phyloP scores from a whole-genome alignment of 2,888 invertebrate genomes.

The Mesochorus sp. region DNA sequence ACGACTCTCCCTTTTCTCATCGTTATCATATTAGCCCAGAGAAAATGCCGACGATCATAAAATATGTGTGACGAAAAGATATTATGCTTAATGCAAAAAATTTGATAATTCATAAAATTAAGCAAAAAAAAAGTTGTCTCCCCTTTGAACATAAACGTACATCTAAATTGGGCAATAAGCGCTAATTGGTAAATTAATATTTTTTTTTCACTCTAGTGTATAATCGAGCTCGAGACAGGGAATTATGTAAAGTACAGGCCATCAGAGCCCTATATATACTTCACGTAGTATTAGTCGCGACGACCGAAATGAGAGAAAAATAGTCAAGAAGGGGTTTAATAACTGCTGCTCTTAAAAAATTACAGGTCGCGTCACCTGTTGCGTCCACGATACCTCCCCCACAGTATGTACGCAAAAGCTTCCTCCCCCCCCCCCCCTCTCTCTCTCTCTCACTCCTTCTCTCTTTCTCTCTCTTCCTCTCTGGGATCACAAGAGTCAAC shows the following conservation, averaged over 20 bases:
- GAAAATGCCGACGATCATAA: conserved; percentile 60
- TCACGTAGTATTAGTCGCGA: not conserved
- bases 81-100: not conserved
- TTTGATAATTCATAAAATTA: not conserved
- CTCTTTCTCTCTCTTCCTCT: not conserved
- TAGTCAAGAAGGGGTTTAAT: conserved; percentile 49
- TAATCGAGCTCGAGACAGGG: not conserved
- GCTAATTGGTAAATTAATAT: not conserved
- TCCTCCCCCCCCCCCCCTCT: not conserved
- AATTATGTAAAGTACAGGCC: conserved; percentile 3
- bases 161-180: not conserved
- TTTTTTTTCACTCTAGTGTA: not conserved
- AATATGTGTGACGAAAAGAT: not conserved
- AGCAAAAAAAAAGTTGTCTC: not conserved
- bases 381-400: conserved; percentile 67
- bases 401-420: conserved; percentile 10
- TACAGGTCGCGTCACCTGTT: conserved; percentile 73
- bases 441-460: not conserved
- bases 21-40: conserved; percentile 74
- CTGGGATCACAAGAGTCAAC: conserved; percentile 57
- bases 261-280: not conserved
- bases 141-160: not conserved
- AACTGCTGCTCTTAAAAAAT: conserved; percentile 70
- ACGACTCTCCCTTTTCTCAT: conserved; percentile 66
- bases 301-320: not conserved